Conservation (phyloP, 2,113 vertebrate species). For the Dolichallabes microphthalmus region DNA sequence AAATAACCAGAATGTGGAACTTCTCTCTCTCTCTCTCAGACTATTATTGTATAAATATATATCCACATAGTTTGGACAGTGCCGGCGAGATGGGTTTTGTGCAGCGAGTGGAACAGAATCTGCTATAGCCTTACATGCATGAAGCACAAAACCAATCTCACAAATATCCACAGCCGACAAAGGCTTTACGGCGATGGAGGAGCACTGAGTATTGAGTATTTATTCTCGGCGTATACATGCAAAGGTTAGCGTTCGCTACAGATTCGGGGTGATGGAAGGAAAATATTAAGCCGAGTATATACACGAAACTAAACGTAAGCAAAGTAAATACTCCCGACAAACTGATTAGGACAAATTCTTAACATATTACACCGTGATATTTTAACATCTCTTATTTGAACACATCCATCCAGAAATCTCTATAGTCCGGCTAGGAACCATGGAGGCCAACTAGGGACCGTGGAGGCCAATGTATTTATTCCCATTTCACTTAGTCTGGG, state of each 20-base stretch:
- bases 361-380: background rate
- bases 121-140: slow-evolving; percentile 18
- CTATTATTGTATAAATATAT: slow-evolving; percentile 12
- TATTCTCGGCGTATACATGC: background rate
- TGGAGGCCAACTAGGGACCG: too few species aligned
- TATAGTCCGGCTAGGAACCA: too few species aligned
- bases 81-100: slow-evolving; percentile 1
- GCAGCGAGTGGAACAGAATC: slow-evolving; percentile 23
- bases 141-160: slow-evolving; percentile 23
- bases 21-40: slow-evolving; percentile 16
- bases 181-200: background rate
- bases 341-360: background rate
- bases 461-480: too few species aligned
- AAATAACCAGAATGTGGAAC: slow-evolving; percentile 44
- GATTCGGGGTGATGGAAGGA: background rate
- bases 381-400: background rate
- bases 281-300: too few species aligned
- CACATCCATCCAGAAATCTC: too few species aligned
- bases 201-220: background rate
- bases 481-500: too few species aligned
- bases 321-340: background rate
- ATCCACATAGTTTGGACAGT: slow-evolving; percentile 12
- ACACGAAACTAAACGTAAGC: background rate
- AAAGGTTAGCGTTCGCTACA: background rate
- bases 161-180: slow-evolving; percentile 17